Evolutionary conservation across 2,797 vertebrate species (phyloP).

Genomic region (Myotis planiceps): DNA sequence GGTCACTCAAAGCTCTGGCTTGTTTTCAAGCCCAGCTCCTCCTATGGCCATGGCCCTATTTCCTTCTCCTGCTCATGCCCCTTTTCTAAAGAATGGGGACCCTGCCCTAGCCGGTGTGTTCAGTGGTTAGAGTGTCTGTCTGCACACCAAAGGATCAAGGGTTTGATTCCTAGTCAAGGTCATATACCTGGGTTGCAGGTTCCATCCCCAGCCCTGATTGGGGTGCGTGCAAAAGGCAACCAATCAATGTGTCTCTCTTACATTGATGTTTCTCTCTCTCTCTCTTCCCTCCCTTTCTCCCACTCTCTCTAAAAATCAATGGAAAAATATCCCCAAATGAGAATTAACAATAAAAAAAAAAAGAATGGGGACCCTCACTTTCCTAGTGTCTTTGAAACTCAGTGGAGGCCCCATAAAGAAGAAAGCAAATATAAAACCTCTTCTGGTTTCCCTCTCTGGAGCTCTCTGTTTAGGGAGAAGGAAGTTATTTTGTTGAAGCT

Average conservation of each 20-base stretch:
- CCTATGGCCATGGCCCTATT: too few relatives aligned
- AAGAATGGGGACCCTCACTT: too few relatives aligned
- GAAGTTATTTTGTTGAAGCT: background rate
- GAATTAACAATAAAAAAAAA: too few relatives aligned
- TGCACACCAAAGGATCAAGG: background rate
- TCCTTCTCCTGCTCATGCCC: background rate
- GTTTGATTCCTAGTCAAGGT: background rate
- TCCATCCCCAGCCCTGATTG: background rate
- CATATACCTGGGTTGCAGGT: background rate
- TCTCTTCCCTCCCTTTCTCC: too few relatives aligned
- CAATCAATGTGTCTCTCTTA: background rate
- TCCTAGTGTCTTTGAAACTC: background rate
- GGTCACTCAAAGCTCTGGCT: background rate
- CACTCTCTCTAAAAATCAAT: background rate
- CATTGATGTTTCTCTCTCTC: background rate
- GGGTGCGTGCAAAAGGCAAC: background rate
- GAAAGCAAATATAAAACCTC: background rate
- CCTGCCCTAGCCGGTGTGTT: background rate
- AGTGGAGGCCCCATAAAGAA: background rate
- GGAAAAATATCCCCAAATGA: background rate
- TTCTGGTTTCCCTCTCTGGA: background rate
- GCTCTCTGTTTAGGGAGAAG: background rate
- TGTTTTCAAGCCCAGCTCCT: background rate
- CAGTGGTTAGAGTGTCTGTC: background rate
- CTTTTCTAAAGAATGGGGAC: background rate